Base-by-base conservation (phyloP, 2,797 vertebrate species). In the Pseudomugil tenellus region DNA sequence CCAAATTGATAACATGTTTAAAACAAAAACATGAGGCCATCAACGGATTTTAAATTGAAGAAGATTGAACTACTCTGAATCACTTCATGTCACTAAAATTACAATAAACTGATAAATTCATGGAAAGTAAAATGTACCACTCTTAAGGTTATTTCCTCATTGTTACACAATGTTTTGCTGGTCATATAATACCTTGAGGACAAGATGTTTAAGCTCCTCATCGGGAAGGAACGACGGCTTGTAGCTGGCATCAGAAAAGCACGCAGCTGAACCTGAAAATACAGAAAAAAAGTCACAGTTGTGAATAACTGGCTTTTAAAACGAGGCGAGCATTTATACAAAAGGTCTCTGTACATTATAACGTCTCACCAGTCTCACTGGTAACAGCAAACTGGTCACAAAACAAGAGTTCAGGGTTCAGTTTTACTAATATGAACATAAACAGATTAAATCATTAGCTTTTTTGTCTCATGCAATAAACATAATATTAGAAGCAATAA, bases 221-320 rank as follows among this genome's bases (percentile, higher is more conserved):
- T 99, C 94, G 23, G 96, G 95, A 79, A 98, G 90, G 91, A 98
- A 98, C 0, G 96, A 95, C 13, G 96, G 97, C 79, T 96, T 98
- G 74, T 94, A 96, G 61, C 82, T 93, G 34, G 93, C 88, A 89
- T 96, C 95, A 58, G 95, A 80, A 72, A 95, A 96, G 69, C 94
- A 94, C 77, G 91, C 92, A 57, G 90, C 80, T 68, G 95, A 93
- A 83, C 96, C 97, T 98, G 84, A 53, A 87, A 84, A 63, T 3
- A 70, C 0, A n/a, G n/a, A 73, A 1, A 16, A 7, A 25, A 10
- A 17, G 35, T 16, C 51, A 10, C 3, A 49, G 17, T 14, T 29
- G 21, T 6, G 67, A n/a, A 60, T 58, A 16, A 31, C 6, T 19
- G 46, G 13, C 26, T 12, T 57, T 56, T 29, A 28, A 58, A 54